Base-by-base conservation (phyloP, 2,797 vertebrate genomes). In the Lepilemur septentrionalis region DNA sequence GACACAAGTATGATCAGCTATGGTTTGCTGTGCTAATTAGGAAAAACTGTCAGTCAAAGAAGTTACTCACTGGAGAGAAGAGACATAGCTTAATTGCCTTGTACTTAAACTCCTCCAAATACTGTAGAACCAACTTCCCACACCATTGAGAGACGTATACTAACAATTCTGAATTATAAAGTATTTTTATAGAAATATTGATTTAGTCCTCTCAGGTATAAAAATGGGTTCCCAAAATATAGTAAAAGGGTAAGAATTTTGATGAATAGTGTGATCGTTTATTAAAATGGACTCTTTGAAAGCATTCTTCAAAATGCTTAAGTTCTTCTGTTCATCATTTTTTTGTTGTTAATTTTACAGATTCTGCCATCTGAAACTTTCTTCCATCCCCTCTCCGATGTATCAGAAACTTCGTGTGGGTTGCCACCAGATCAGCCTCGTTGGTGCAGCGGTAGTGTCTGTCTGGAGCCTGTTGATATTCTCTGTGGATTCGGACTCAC, bases 21-120 rank as follows among this genome's bases (percentile, higher is more conserved):
- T 78, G 73, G 32, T 91, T 93, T 93, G 73, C 84, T 96, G 14
- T 83, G 67, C 84, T 94, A 94, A 94, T 97, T 95, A 92, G 67
- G 84, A 82, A 59, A 94, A 79, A 46, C 43, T 88, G 72, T 89
- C 91, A 87, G 63, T 95, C 86, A 89, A 89, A 72, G n/a, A 72
- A 89, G 50, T 79, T 70, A 38, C 48, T 91, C 82, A 48, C 59
- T 90, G 88, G 48, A 95, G 78, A 91, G 73, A 94, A 67, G 5
- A 96, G n/a, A 89, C 23, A 84, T 15, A 78, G 38, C 55, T 89
- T 63, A 55, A 87, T 90, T 94, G 59, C 89, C 57, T 67, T 89
- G 28, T 73, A 82, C 17, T 41, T 65, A 79, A 91, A 76, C 63
- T 52, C 55, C 25, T 89, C 92, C 48, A 69, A 52, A 59, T 23